These are phyloP conservation scores for Apamea anceps DNA, from an alignment of 2,888 invertebrate species.

Conservation along the genomic window DNA sequence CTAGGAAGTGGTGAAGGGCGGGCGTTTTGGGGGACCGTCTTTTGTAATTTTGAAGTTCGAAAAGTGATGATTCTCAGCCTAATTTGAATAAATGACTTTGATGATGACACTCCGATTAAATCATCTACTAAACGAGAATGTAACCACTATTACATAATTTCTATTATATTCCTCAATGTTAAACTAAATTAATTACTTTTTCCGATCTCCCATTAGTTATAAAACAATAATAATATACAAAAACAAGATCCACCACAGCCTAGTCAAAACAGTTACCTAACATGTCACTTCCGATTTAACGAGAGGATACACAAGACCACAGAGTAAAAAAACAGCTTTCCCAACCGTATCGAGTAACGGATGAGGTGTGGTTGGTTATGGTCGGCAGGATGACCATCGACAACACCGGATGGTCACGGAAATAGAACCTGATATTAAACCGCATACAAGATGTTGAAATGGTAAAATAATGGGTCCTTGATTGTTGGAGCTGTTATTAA, in stretches of 20 bases:
- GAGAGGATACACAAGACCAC: constrained; percentile 48
- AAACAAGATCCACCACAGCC: constrained; percentile 1
- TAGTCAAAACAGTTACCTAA: constrained; percentile 22
- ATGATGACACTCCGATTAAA: too few species aligned
- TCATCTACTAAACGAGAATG: background rate
- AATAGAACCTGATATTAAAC: constrained; percentile 54
- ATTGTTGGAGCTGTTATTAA: background rate
- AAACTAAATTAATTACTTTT: background rate
- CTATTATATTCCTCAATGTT: background rate
- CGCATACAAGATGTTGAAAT: constrained; percentile 6
- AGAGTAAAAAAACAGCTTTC: constrained; percentile 57
- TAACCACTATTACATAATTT: background rate
- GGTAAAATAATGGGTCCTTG: background rate
- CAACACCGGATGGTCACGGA: constrained; percentile 59
- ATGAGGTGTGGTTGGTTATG: constrained; percentile 60
- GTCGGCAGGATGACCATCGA: constrained; percentile 56
- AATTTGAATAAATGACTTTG: too few species aligned
- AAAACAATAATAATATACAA: background rate
- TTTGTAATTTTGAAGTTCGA: too few species aligned
- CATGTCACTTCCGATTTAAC: constrained; percentile 41
- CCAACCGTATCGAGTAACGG: constrained; percentile 60
- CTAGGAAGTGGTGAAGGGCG: too few species aligned
- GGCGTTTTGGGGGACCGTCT: too few species aligned
- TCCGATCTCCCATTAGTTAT: background rate
- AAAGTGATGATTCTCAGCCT: too few species aligned